These are phyloP conservation scores for Boloria euphrosyne DNA, from an alignment of 2,888 invertebrate genomes.

Conservation along the genomic window DNA sequence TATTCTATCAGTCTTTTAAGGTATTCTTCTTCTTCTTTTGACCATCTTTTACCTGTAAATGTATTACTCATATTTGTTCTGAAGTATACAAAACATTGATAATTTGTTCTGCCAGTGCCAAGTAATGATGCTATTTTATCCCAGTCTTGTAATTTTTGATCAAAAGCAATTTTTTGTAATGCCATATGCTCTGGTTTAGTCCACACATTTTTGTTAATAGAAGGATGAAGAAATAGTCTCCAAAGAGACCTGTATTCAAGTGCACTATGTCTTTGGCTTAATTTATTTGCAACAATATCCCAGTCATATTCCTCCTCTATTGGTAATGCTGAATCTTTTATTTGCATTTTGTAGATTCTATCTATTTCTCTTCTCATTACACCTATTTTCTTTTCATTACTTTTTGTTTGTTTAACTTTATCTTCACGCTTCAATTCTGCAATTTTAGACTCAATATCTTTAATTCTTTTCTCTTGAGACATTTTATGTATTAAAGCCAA, in stretches of 20 bases:
- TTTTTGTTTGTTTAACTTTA: slow-evolving; percentile 32
- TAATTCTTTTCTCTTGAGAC: slow-evolving; percentile 51
- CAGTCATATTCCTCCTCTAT: slow-evolving; percentile 81
- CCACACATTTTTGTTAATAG: slow-evolving; percentile 80
- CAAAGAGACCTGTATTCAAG: slow-evolving; percentile 87
- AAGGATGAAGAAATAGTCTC: slow-evolving; percentile 87
- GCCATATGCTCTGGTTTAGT: slow-evolving; percentile 54
- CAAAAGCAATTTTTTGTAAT: slow-evolving; percentile 54
- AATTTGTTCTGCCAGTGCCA: slow-evolving; percentile 83
- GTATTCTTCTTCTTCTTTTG: slow-evolving; percentile 85
- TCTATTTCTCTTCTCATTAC: slow-evolving; percentile 47
- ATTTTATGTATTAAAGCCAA: slow-evolving; percentile 71
- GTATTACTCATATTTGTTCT: slow-evolving; percentile 73
- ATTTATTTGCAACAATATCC: slow-evolving; percentile 74
- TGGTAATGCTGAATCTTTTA: slow-evolving; percentile 60
- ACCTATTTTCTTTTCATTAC: slow-evolving; percentile 42
- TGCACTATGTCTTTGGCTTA: slow-evolving; percentile 82
- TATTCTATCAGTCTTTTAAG: slow-evolving; percentile 84
- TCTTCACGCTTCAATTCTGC: slow-evolving; percentile 46
- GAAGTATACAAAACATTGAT: slow-evolving; percentile 87
- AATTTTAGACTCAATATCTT: slow-evolving; percentile 51
- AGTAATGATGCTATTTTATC: slow-evolving; percentile 82
- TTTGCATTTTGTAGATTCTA: slow-evolving; percentile 47
- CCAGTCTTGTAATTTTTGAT: slow-evolving; percentile 84
- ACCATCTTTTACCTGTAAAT: slow-evolving; percentile 80